Percentiles rank a stretch among this genome's conserved stretches.
Evolutionary conservation across 2,797 vertebrate species (phyloP).

Genomic region (Hafferia zeledoni): DNA sequence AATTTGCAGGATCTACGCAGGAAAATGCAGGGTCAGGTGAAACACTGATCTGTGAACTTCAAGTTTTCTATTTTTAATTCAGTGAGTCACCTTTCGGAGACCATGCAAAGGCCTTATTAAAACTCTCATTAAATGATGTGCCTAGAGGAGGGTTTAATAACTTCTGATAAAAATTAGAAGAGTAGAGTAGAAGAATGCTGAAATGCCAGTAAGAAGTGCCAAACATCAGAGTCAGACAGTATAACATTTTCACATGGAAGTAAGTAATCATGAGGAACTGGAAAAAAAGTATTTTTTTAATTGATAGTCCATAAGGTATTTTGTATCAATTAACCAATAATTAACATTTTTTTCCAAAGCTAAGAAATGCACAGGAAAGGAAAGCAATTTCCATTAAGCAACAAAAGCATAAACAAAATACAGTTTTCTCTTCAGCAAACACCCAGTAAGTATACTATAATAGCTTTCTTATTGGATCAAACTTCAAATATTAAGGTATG

Average conservation of each 20-base stretch:
- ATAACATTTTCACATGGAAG: neutral
- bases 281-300: neutral
- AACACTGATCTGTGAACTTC: neutral
- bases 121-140: neutral
- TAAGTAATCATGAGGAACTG: neutral
- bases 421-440: neutral
- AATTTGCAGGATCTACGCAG: neutral
- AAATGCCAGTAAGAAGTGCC: neutral
- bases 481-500: neutral
- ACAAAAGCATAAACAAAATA: neutral
- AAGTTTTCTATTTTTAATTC: neutral
- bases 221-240: neutral
- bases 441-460: neutral
- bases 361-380: neutral
- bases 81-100: neutral
- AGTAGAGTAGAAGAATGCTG: neutral
- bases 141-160: neutral
- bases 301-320: neutral
- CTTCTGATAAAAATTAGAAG: neutral
- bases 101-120: neutral
- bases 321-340: neutral
- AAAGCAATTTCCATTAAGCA: neutral
- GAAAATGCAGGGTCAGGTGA: neutral
- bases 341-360: neutral
- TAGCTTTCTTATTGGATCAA: neutral